These are phyloP conservation scores for Micropoecilia bifurca DNA, from an alignment of 2,797 vertebrate genomes.

Conservation along the genomic window DNA sequence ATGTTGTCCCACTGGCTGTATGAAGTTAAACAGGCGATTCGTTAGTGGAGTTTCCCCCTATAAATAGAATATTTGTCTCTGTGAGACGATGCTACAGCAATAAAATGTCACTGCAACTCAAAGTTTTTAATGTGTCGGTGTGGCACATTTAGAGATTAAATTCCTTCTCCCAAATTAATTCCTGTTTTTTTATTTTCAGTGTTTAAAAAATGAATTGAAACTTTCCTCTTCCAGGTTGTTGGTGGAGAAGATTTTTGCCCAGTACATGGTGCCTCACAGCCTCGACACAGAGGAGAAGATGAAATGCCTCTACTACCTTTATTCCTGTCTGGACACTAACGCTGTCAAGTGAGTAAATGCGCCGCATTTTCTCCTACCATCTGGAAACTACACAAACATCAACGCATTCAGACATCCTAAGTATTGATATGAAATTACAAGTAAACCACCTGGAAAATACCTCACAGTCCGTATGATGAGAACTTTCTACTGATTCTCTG, in stretches of 20 bases:
- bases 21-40: neutral
- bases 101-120: no score
- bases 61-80: no score
- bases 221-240: slow-evolving; percentile 83
- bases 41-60: neutral
- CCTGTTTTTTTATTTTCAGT: neutral
- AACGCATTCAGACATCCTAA: neutral
- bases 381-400: neutral
- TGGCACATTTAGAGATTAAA: neutral
- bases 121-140: neutral
- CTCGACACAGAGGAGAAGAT: slow-evolving; percentile 98
- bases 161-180: neutral
- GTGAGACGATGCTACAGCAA: no score
- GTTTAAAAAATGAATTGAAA: neutral
- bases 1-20: neutral
- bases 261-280: slow-evolving; percentile 98
- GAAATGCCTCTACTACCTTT: slow-evolving; percentile 99
- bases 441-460: slow-evolving; percentile 1
- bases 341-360: slow-evolving; percentile 91
- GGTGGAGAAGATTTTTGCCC: slow-evolving; percentile 99
- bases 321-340: slow-evolving; percentile 97
- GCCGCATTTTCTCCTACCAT: neutral
- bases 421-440: slow-evolving; percentile 5
- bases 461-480: neutral
- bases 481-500: neutral